Conservation (phyloP, 1,140 invertebrate genomes). For the Trichonephila inaurata region DNA sequence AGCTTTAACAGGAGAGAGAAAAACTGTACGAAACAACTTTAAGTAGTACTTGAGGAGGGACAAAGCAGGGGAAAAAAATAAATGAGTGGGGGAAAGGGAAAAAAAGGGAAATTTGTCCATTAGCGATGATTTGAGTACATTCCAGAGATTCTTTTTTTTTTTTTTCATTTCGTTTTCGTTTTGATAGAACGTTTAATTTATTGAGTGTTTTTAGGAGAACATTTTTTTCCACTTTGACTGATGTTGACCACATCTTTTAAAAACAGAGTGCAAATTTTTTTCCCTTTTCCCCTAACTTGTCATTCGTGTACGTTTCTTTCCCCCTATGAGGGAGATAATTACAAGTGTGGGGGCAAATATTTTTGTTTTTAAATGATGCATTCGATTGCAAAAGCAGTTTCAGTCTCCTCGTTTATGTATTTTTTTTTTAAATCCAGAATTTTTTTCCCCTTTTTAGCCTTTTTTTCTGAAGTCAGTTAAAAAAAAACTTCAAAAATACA, state of each 20-base stretch:
- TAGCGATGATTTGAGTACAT: conserved; percentile 40
- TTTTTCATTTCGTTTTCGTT: neutral
- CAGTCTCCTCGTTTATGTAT: neutral
- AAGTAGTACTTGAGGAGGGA: neutral
- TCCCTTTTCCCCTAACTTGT: neutral
- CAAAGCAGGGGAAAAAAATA: neutral
- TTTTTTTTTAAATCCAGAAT: neutral
- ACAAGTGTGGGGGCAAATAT: neutral
- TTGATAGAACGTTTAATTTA: conserved; percentile 5
- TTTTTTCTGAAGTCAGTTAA: neutral
- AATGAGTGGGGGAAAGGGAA: neutral
- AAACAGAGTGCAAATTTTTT: neutral
- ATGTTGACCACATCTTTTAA: conserved; percentile 5
- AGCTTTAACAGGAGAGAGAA: neutral
- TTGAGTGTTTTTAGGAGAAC: neutral
- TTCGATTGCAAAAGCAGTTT: conserved; percentile 3
- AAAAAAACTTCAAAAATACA: neutral
- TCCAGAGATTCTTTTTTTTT: neutral
- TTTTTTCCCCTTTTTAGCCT: neutral
- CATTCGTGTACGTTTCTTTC: neutral
- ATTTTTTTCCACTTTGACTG: neutral
- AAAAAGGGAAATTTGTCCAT: neutral
- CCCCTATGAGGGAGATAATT: neutral
- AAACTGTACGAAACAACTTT: neutral
- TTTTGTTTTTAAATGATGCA: conserved; percentile 13